Percentiles rank a stretch among this genome's conserved stretches.
These are phyloP conservation scores for Chionodraco myersi DNA, from an alignment of 2,113 vertebrate genomes.

Conservation along the genomic window DNA sequence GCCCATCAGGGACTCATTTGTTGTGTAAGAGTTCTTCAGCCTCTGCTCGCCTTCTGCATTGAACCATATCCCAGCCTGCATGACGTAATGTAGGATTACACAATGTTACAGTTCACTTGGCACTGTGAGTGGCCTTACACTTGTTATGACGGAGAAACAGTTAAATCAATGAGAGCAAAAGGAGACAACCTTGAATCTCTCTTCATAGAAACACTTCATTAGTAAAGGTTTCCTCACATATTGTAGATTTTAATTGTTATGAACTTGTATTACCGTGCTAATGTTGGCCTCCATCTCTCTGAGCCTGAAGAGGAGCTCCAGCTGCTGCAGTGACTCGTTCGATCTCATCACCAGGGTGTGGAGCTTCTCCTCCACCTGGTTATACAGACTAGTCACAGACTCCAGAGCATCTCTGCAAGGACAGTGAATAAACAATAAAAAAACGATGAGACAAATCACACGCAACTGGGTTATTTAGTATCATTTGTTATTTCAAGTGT, in stretches of 20 bases:
- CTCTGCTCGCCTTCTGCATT: conserved; percentile 80
- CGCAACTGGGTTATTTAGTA: neutral
- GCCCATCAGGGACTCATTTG: conserved; percentile 64
- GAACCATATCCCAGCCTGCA: conserved; percentile 88
- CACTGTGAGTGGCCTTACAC: neutral
- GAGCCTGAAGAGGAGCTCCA: conserved; percentile 86
- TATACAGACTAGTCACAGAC: conserved; percentile 85
- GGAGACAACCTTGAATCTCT: neutral
- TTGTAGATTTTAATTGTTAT: neutral
- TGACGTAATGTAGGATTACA: conserved; percentile 17
- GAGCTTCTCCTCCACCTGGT: conserved; percentile 90
- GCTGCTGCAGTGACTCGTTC: conserved; percentile 87
- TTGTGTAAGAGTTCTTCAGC: conserved; percentile 76
- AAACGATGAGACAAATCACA: neutral
- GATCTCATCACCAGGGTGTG: conserved; percentile 91
- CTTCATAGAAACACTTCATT: neutral
- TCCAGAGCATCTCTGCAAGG: conserved; percentile 84
- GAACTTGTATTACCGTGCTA: conserved; percentile 74
- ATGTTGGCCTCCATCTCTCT: conserved; percentile 84
- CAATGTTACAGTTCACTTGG: neutral
- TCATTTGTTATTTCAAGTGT: neutral
- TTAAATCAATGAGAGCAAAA: neutral
- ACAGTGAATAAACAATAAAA: neutral
- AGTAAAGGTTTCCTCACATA: neutral
- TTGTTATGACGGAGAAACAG: neutral